Evolutionary conservation across 2,113 vertebrate species (phyloP).

Genomic region (Oriolus oriolus): DNA sequence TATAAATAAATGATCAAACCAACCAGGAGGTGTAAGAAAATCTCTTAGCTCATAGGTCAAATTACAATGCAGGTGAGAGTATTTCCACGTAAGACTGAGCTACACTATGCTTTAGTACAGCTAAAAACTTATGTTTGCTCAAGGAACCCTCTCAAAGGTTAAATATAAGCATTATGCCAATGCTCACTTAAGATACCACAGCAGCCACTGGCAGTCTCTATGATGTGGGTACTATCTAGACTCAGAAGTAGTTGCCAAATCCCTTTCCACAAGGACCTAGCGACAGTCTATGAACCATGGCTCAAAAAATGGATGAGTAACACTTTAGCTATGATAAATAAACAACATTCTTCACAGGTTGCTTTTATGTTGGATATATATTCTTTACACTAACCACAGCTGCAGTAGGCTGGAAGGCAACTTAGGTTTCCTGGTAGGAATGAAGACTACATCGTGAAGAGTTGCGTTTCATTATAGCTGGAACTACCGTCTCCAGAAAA

Average conservation of each 20-base stretch:
- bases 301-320: neutral
- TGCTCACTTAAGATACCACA: neutral
- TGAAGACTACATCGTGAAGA: neutral
- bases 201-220: neutral
- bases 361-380: neutral
- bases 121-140: neutral
- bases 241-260: neutral
- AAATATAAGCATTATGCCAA: conserved; percentile 20
- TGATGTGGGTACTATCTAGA: neutral
- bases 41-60: neutral
- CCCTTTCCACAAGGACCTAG: neutral
- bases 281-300: neutral
- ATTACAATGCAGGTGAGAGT: neutral
- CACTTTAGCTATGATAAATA: neutral
- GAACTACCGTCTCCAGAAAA: neutral
- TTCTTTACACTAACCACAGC: neutral
- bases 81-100: neutral
- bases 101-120: neutral
- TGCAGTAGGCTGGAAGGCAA: neutral
- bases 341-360: neutral
- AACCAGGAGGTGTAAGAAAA: neutral
- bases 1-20: neutral
- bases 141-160: neutral
- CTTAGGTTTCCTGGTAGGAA: neutral
- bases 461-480: neutral